A percentile compares a stretch with the other conserved stretches of the same genome.
Conservation (phyloP, 1,140 invertebrate genomes). For the Alviniconcha marisindica region DNA sequence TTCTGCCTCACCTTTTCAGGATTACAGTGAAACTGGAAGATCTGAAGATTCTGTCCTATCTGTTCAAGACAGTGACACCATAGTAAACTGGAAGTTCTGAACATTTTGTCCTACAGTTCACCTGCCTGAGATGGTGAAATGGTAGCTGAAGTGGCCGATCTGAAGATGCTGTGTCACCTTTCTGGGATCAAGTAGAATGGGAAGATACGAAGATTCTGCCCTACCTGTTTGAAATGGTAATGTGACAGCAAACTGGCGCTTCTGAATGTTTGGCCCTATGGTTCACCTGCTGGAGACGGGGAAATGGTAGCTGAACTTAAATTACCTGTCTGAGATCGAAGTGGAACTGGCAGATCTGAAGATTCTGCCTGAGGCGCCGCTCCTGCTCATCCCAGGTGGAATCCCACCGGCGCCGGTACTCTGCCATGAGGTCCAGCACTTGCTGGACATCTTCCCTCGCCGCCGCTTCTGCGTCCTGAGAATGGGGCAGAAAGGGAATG, state of each 20-base stretch:
- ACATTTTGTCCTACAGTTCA: too few relatives aligned
- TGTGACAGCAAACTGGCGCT: too few relatives aligned
- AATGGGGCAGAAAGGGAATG: slow-evolving; percentile 36
- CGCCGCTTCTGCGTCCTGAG: slow-evolving; percentile 83
- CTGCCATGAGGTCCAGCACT: slow-evolving; percentile 80
- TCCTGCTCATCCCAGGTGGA: slow-evolving; percentile 80
- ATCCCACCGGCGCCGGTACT: slow-evolving; percentile 79
- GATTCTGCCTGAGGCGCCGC: slow-evolving; percentile 81
- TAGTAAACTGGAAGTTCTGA: too few relatives aligned
- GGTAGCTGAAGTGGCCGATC: too few relatives aligned
- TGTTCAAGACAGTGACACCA: too few relatives aligned
- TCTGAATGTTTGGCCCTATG: too few relatives aligned
- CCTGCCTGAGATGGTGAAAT: too few relatives aligned
- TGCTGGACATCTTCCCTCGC: slow-evolving; percentile 83
- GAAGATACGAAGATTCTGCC: too few relatives aligned
- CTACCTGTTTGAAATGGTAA: too few relatives aligned
- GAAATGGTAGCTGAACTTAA: neutral
- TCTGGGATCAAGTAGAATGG: too few relatives aligned
- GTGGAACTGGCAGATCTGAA: slow-evolving; percentile 84
- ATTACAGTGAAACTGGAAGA: slow-evolving; percentile 85
- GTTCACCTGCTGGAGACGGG: too few relatives aligned
- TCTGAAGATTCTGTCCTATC: slow-evolving; percentile 82
- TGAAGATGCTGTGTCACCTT: too few relatives aligned
- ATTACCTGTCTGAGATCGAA: slow-evolving; percentile 81
- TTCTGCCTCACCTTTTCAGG: slow-evolving; percentile 80